Conservation (phyloP, 1,140 invertebrate genomes). For the Druon quercuslanigerum region DNA sequence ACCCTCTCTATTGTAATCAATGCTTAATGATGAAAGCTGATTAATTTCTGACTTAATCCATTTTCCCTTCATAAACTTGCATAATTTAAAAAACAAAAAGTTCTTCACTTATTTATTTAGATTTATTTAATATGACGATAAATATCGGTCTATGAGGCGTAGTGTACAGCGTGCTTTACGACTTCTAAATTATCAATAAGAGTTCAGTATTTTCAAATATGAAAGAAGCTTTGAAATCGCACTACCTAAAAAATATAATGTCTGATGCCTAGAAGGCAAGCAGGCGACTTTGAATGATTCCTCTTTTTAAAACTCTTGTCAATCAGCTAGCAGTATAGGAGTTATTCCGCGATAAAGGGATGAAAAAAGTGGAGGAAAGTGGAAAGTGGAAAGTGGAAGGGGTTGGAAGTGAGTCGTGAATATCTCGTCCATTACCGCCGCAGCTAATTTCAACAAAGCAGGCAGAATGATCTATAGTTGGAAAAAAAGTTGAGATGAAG, state of each 20-base stretch:
- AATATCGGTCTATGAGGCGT: no score
- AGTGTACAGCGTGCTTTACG: no score
- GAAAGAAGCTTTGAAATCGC: no score
- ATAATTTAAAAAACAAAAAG: no score
- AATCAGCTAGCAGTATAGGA: background rate
- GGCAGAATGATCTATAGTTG: conserved; percentile 46
- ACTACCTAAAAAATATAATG: background rate
- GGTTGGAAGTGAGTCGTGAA: conserved; percentile 41
- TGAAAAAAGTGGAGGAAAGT: conserved; percentile 23
- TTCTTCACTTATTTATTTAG: no score
- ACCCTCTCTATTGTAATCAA: no score
- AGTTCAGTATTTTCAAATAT: no score
- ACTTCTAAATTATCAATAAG: no score
- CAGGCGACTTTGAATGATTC: conserved; percentile 4
- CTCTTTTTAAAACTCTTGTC: conserved; percentile 9
- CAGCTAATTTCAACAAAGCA: conserved; percentile 61
- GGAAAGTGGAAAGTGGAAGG: background rate
- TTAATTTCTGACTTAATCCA: no score
- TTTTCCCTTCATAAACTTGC: no score
- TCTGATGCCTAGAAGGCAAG: conserved; percentile 14
- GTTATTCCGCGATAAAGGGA: conserved; percentile 41
- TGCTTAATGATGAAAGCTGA: no score
- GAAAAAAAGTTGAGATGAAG: conserved; percentile 47
- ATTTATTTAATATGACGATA: no score
- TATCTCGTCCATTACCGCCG: conserved; percentile 61